A percentile compares a stretch with the other conserved stretches of the same genome.
These are phyloP conservation scores for Microctonus aethiopoides DNA, from an alignment of 2,888 invertebrate genomes.

Conservation along the genomic window DNA sequence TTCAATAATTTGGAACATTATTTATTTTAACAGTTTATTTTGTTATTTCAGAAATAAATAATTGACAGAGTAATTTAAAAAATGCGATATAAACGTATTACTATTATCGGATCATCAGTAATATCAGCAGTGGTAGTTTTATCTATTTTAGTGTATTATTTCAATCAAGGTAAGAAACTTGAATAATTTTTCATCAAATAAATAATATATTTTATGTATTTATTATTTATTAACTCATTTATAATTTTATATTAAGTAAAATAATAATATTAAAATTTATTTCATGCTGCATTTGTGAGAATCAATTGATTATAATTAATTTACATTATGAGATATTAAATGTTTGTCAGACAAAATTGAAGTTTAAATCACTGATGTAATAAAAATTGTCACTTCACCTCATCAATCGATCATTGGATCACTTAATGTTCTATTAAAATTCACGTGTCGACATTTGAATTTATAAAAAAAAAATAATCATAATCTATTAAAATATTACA, in stretches of 20 bases:
- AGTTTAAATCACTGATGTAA: neutral
- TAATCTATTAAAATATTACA: too few species aligned
- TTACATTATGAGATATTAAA: too few species aligned
- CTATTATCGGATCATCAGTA: conserved; percentile 52
- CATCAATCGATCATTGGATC: neutral
- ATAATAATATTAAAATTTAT: too few species aligned
- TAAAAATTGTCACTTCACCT: neutral
- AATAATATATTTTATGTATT: neutral
- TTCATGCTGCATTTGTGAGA: too few species aligned
- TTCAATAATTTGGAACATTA: too few species aligned
- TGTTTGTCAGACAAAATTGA: neutral
- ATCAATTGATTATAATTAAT: too few species aligned
- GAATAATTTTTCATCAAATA: neutral
- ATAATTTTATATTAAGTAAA: neutral
- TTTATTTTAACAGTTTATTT: too few species aligned
- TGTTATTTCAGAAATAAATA: too few species aligned
- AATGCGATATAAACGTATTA: conserved; percentile 59
- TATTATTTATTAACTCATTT: neutral
- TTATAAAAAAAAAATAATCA: too few species aligned
- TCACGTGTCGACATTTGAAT: too few species aligned
- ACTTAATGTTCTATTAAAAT: neutral
- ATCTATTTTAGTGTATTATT: conserved; percentile 61
- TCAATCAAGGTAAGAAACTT: conserved; percentile 58
- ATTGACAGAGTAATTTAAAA: conserved; percentile 18
- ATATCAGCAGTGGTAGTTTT: conserved; percentile 52